phyloP scores from a whole-genome alignment of 2,113 vertebrate genomes.

The Alexandromys fortis region DNA sequence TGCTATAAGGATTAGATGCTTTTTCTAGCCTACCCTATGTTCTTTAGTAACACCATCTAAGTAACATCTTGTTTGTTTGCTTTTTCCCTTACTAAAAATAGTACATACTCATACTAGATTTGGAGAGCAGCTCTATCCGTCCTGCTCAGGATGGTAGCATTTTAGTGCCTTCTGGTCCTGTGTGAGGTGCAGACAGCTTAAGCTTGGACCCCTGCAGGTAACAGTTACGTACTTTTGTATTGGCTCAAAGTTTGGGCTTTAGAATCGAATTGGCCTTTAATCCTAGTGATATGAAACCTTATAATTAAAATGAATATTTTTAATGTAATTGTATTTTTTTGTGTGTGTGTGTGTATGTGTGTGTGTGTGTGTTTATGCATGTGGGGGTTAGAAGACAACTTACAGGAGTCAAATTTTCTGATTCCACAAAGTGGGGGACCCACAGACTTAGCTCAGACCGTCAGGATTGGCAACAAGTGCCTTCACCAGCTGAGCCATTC shows the following conservation, averaged over 20 bases:
- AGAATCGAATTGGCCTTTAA: neutral
- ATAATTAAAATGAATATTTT: neutral
- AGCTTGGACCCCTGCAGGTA: neutral
- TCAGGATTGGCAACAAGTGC: neutral
- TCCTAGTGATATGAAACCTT: neutral
- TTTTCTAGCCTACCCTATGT: neutral
- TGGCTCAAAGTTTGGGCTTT: neutral
- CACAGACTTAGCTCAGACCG: neutral
- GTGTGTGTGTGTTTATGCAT: neutral
- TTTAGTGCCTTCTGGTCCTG: neutral
- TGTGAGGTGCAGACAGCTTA: neutral
- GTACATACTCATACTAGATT: neutral
- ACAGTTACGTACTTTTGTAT: neutral
- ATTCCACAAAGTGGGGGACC: neutral
- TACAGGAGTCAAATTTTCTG: neutral
- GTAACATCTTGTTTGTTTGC: neutral
- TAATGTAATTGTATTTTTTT: neutral
- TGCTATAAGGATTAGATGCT: neutral
- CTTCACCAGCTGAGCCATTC: neutral
- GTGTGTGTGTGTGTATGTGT: neutral
- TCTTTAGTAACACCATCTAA: neutral
- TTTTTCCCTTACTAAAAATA: constrained; percentile 46
- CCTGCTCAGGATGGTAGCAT: neutral
- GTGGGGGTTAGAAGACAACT: neutral
- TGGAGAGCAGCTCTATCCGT: neutral